Conservation (phyloP, 2,797 vertebrate species). For the Nyctalus aviator region DNA sequence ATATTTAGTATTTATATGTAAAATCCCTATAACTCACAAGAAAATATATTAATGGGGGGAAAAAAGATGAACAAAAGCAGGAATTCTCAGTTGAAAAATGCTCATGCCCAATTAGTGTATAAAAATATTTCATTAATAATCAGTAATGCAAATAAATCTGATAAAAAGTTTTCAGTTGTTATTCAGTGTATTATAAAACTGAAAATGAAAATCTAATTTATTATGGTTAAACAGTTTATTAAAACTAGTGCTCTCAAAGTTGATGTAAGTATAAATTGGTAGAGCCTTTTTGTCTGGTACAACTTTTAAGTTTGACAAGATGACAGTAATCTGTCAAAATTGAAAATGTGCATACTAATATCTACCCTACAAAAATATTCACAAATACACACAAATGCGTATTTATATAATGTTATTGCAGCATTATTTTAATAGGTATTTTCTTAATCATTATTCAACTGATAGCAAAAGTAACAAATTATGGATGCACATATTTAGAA, state of each 20-base stretch:
- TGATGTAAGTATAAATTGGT: slow-evolving; percentile 24
- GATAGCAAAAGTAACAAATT: background rate
- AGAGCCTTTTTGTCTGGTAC: background rate
- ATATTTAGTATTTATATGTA: background rate
- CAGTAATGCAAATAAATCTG: slow-evolving; percentile 8
- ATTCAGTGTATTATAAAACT: slow-evolving; percentile 27
- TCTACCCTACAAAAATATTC: slow-evolving; percentile 31
- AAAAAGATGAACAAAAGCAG: background rate
- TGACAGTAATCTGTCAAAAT: slow-evolving; percentile 52
- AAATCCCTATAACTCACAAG: background rate
- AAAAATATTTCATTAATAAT: slow-evolving; percentile 1
- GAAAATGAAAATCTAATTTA: background rate
- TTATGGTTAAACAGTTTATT: background rate
- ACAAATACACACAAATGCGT: slow-evolving; percentile 54
- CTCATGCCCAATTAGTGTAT: background rate
- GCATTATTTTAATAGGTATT: background rate
- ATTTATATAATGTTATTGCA: slow-evolving; percentile 27
- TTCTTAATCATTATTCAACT: no score
- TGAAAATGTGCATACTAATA: background rate
- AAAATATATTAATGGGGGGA: background rate
- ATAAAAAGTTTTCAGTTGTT: slow-evolving; percentile 21
- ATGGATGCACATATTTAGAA: background rate
- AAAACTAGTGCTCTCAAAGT: background rate
- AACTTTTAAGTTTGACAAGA: slow-evolving; percentile 47
- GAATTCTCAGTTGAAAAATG: slow-evolving; percentile 4